Base-by-base conservation (phyloP, 2,797 vertebrate genomes). In the Sciaenops ocellatus region DNA sequence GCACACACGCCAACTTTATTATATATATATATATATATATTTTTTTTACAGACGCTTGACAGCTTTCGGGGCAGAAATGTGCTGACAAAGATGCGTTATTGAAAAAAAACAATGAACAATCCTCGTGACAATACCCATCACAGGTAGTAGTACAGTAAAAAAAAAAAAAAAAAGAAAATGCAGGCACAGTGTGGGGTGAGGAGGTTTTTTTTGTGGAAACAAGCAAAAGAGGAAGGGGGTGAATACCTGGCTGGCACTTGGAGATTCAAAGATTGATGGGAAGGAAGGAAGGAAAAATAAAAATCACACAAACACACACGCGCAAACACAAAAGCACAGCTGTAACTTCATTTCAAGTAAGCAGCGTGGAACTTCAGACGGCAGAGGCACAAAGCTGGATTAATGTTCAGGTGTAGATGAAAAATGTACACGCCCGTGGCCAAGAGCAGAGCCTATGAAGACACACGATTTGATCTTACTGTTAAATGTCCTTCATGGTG, bases 401-500 rank as follows among this genome's bases (percentile, higher is more conserved):
- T 4, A 48, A 50, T 26, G 66, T 5, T 46, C 3, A 16, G 76
- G 74, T 47, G 22, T 20, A 16, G 47, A 55, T 62, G 30, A 1
- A 20, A 28, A 71, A 74, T 52, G 0, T 34, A 30, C 2, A 6
- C 3, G 66, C 4, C n/a, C 34, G 64, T 20, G 18, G 28, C 30
- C 3, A 9, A 9, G 34, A 44, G 30, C 47, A 16, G 6, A 46
- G 47, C 30, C 28, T 24, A 15, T 54, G 22, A 66, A 34, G 55
- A 78, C 12, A 52, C 18, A 7, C n/a, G 41, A 52, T 67, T 50
- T 11, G 15, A 51, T 84, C 97, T 97, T 88, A 99, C 98, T 75
- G 98, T 99, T 88, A 99, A 94, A 91, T 99, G 98, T 85, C 98
- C 98, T 93, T 99, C 98, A 6, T 99, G 98, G 92, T 99, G 98